A percentile compares a stretch with the other conserved stretches of the same genome.
phyloP scores from a whole-genome alignment of 2,888 invertebrate genomes.

The Cacoxenus indagator region DNA sequence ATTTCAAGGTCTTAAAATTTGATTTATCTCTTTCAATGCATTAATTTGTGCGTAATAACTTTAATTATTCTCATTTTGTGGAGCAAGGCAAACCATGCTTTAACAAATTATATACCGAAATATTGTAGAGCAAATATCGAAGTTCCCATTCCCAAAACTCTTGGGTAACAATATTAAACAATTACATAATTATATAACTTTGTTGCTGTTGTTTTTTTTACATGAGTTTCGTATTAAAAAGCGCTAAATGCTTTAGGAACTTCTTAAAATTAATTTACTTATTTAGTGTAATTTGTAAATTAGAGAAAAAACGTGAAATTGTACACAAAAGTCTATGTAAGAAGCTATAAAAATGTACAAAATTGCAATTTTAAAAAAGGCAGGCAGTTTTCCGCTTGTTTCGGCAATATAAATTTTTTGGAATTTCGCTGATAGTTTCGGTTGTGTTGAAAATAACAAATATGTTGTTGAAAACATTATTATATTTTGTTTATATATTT shows the following conservation, averaged over 20 bases:
- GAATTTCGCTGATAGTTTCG: slow-evolving; percentile 8
- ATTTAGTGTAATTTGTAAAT: slow-evolving; percentile 6
- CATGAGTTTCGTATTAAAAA: slow-evolving; percentile 5
- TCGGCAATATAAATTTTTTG: slow-evolving; percentile 17
- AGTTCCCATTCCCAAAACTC: slow-evolving; percentile 34
- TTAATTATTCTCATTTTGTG: slow-evolving; percentile 26
- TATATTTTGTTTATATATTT: slow-evolving; percentile 20
- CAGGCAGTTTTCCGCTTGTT: slow-evolving; percentile 14
- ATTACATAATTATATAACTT: slow-evolving; percentile 30
- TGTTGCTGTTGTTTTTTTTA: slow-evolving; percentile 23
- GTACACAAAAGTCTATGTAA: too few relatives aligned
- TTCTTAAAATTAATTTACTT: slow-evolving; percentile 48
- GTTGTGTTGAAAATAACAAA: neutral
- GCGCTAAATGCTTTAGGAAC: slow-evolving; percentile 53
- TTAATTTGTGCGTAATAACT: slow-evolving; percentile 26
- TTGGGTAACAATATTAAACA: slow-evolving; percentile 24
- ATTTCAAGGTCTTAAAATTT: slow-evolving; percentile 3
- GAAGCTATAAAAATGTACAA: too few relatives aligned
- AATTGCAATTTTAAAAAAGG: slow-evolving; percentile 13
- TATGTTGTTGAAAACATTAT: slow-evolving; percentile 1
- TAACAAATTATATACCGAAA: slow-evolving; percentile 25
- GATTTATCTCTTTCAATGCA: neutral
- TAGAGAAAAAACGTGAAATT: slow-evolving; percentile 33
- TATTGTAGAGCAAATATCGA: slow-evolving; percentile 42
- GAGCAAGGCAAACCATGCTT: slow-evolving; percentile 1